Evolutionary conservation across 2,797 vertebrate species (phyloP), one percentile per base, ranked within the genome.

Genomic region (Macropodus opercularis): DNA sequence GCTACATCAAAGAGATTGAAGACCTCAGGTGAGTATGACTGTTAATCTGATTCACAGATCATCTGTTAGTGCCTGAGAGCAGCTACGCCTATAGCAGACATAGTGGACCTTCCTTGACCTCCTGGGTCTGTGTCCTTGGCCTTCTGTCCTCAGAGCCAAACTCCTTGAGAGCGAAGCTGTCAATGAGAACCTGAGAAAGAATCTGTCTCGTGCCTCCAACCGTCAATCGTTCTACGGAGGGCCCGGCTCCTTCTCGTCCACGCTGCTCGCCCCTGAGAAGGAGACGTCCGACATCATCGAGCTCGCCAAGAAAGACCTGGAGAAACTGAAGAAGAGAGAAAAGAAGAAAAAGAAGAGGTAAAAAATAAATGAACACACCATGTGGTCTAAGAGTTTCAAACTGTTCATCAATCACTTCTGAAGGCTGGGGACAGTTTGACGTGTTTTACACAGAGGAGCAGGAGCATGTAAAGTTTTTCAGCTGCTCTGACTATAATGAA

Each of bases 1-100:
- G 94, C 83, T 98, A 98, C 78, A 98, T 98, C 80, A 96, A 98
- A 87, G 97, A 98, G 87, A 98, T 98, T 6, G 97, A 98, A 91
- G 95, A 96, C 52, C 94, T 98, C 75, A 94, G 97, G 97, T 98
- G 93, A 83, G 51, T 10, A 22, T 1, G 2, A 24, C 10, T 23
- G 3, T 9, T 14, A 13, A n/a, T n/a, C n/a, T n/a, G n/a, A n/a
- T n/a, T n/a, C n/a, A n/a, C n/a, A n/a, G n/a, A n/a, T n/a, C n/a
- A n/a, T n/a, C n/a, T n/a, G n/a, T n/a, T n/a, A n/a, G n/a, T n/a
- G n/a, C n/a, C n/a, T n/a, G n/a, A n/a, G n/a, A n/a, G n/a, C n/a
- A n/a, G n/a, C n/a, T n/a, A n/a, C n/a, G n/a, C n/a, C n/a, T n/a
- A n/a, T n/a, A n/a, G n/a, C n/a, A n/a, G n/a, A n/a, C n/a, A n/a